Conservation (phyloP, 2,888 invertebrate species). For the Eupeodes luniger region DNA sequence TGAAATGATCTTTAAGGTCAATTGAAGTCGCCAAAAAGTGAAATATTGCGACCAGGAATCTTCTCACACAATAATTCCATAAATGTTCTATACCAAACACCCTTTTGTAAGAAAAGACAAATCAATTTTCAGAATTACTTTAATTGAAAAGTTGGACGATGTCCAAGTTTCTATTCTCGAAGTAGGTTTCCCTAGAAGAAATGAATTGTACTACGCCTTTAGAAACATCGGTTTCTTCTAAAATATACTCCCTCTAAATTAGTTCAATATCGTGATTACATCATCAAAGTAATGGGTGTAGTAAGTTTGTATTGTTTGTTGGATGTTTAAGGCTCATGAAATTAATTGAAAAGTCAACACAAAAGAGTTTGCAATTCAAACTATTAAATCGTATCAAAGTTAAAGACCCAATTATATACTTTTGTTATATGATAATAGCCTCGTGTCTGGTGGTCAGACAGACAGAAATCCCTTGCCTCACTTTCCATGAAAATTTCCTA, state of each 20-base stretch:
- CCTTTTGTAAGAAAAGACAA: not conserved
- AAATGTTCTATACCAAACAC: no score
- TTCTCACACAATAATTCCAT: no score
- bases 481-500: not conserved
- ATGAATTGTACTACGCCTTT: not conserved
- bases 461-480: not conserved
- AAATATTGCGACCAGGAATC: no score
- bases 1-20: no score
- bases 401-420: conserved; percentile 19
- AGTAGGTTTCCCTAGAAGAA: not conserved
- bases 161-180: not conserved
- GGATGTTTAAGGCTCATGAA: not conserved
- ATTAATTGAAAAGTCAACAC: conserved; percentile 13
- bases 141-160: conserved; percentile 20
- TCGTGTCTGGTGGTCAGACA: not conserved
- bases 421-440: not conserved
- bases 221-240: not conserved
- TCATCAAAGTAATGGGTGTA: conserved; percentile 3
- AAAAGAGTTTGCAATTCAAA: conserved; percentile 6
- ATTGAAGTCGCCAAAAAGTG: no score
- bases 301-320: not conserved
- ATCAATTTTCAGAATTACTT: conserved; percentile 6
- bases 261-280: not conserved
- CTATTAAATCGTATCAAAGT: conserved; percentile 23
- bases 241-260: not conserved